These are phyloP conservation scores for Bilobella aurantiaca DNA, from an alignment of 1,140 invertebrate genomes.

Conservation along the genomic window DNA sequence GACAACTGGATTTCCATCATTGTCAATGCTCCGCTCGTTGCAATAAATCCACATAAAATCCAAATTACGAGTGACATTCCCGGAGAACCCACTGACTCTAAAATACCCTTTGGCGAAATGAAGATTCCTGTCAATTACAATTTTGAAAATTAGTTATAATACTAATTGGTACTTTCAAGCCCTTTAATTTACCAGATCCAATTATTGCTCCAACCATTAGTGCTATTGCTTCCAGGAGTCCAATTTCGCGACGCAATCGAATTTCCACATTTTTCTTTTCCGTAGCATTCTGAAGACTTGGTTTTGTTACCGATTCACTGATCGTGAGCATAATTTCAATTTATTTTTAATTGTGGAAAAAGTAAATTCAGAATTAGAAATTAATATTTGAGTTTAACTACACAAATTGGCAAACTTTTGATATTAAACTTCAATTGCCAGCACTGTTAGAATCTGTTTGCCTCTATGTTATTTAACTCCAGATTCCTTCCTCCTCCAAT, in stretches of 20 bases:
- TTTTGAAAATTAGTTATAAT: neutral
- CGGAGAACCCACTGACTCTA: slow-evolving; percentile 45
- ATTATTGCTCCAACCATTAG: slow-evolving; percentile 88
- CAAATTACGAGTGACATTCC: slow-evolving; percentile 47
- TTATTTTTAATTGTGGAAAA: neutral
- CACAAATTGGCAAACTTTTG: too few relatives aligned
- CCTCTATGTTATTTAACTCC: too few relatives aligned
- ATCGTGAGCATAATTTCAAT: neutral
- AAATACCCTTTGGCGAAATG: slow-evolving; percentile 48
- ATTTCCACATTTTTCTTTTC: slow-evolving; percentile 10
- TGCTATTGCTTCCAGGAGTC: slow-evolving; percentile 74
- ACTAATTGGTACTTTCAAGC: neutral
- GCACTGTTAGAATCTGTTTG: too few relatives aligned
- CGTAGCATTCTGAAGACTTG: neutral
- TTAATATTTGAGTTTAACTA: too few relatives aligned
- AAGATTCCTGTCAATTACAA: slow-evolving; percentile 43
- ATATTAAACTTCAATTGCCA: too few relatives aligned
- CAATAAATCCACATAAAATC: slow-evolving; percentile 45
- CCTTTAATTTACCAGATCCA: slow-evolving; percentile 56
- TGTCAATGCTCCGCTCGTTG: slow-evolving; percentile 47
- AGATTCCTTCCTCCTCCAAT: too few relatives aligned
- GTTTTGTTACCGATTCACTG: neutral
- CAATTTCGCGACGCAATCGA: slow-evolving; percentile 67
- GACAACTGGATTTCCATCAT: slow-evolving; percentile 90
- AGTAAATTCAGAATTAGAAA: neutral